Evolutionary conservation across 2,888 invertebrate genomes (phyloP).

Genomic region (Thysanoteuthis rhombus): DNA sequence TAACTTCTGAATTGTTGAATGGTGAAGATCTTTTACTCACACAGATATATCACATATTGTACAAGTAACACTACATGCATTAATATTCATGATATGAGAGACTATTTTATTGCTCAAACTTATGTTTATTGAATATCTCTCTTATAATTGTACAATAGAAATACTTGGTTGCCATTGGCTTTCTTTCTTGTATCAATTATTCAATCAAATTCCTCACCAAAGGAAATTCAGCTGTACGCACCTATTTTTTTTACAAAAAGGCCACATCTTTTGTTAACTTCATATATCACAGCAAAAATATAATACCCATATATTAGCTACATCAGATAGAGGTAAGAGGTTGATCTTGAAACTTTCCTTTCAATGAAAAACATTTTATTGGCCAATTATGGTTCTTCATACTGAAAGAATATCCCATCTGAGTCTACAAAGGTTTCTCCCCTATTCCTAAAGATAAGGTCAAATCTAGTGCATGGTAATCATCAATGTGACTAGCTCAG

Average conservation of each 20-base stretch:
- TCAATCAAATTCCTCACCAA: background rate
- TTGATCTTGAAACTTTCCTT: no score
- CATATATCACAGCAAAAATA: background rate
- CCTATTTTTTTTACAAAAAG: background rate
- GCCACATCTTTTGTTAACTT: background rate
- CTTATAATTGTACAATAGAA: background rate
- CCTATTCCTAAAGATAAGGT: no score
- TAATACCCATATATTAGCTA: no score
- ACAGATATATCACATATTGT: background rate
- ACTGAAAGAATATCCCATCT: no score
- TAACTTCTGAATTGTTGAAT: background rate
- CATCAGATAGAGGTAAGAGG: no score
- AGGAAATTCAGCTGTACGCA: background rate
- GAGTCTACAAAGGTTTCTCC: no score
- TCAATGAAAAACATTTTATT: no score
- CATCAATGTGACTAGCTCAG: no score
- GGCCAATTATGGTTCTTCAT: no score
- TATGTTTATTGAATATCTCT: background rate
- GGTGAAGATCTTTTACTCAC: background rate
- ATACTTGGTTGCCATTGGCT: background rate
- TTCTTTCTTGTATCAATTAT: background rate
- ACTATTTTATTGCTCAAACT: no score
- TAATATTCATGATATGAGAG: background rate
- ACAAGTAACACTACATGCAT: background rate
- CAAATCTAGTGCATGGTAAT: no score